Evolutionary conservation across 2,113 vertebrate genomes (phyloP), one percentile per base, ranked within the genome.

Genomic region (Erythrocercus mccallii): DNA sequence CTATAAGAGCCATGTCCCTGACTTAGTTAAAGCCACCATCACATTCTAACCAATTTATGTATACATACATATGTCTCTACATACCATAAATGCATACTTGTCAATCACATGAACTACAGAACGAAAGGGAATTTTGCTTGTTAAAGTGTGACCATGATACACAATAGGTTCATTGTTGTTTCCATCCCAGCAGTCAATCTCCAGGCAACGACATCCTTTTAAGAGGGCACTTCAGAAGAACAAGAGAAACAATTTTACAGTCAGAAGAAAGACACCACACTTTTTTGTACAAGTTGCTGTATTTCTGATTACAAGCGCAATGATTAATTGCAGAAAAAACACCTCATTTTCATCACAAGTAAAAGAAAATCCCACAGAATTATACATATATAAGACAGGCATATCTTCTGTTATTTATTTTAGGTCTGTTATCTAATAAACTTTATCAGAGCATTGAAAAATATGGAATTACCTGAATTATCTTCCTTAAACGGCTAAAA

Each of bases 131-230:
- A 99, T 98, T 96, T 98, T 99, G 95, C 98, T 98, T 3, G 98
- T 99, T 47, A 99, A 94, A 17, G 99, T 99, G 90, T 98, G 97
- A 10, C 99, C 99, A 0, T 99, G 99, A 83, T 99, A 99, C 4
- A 99, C 98, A 12, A 99, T 3, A 4, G 99, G 99, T 40, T 99
- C 98, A 38, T 96, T 94, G 24, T 98, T 95, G 9, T 93, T 72
- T 38, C 99, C 99, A 62, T 99, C 98, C 98, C 99, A 99, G 97
- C 99, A 99, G 96, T 99, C 99, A 61, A 99, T 98, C 96, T 99
- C 99, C 94, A 99, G 91, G 83, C 99, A 99, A 53, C 99, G 99
- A 35, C 99, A 99, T 79, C 98, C 99, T 96, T 98, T 98, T 72
- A 98, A 95, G 51, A 99, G 98, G 88, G 98, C 98, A 22, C 99